A percentile compares a stretch with the other conserved stretches of the same genome.
phyloP scores from a whole-genome alignment of 1,140 invertebrate genomes.

The Anastrepha obliqua region DNA sequence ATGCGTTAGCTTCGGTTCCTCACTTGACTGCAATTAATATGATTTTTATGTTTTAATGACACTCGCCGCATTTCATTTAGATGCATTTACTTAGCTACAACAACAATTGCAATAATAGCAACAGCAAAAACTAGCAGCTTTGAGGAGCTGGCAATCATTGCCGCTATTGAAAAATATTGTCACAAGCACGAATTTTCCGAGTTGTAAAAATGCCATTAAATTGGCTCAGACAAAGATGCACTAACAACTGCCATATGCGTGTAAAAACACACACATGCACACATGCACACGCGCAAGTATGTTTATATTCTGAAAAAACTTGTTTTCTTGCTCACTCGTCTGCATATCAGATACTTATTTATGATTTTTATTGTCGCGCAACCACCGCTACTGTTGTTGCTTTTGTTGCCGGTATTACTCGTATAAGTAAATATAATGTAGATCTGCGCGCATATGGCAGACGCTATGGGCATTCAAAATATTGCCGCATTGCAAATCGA shows the following conservation, averaged over 20 bases:
- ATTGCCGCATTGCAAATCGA: slow-evolving; percentile 17
- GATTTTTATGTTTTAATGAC: slow-evolving; percentile 55
- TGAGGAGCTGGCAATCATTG: neutral
- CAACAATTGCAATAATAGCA: slow-evolving; percentile 3
- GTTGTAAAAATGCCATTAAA: slow-evolving; percentile 56
- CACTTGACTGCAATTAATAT: slow-evolving; percentile 56
- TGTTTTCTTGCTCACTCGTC: neutral
- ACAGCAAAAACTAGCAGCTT: neutral
- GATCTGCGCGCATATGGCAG: slow-evolving; percentile 4
- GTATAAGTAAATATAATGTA: neutral
- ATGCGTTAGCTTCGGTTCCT: neutral
- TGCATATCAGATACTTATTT: neutral
- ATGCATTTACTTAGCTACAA: neutral
- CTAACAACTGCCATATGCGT: neutral
- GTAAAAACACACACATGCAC: neutral
- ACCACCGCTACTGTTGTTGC: neutral
- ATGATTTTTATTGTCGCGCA: slow-evolving; percentile 19
- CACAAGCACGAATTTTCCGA: slow-evolving; percentile 48
- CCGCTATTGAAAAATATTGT: slow-evolving; percentile 30
- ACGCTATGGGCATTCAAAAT: slow-evolving; percentile 4
- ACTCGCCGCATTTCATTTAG: slow-evolving; percentile 42
- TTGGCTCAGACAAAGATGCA: slow-evolving; percentile 6
- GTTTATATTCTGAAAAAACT: neutral
- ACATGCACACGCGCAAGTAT: neutral
- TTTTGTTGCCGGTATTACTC: neutral